Base-by-base conservation (phyloP, 2,888 invertebrate species). In the Drosophila kuntzei region DNA sequence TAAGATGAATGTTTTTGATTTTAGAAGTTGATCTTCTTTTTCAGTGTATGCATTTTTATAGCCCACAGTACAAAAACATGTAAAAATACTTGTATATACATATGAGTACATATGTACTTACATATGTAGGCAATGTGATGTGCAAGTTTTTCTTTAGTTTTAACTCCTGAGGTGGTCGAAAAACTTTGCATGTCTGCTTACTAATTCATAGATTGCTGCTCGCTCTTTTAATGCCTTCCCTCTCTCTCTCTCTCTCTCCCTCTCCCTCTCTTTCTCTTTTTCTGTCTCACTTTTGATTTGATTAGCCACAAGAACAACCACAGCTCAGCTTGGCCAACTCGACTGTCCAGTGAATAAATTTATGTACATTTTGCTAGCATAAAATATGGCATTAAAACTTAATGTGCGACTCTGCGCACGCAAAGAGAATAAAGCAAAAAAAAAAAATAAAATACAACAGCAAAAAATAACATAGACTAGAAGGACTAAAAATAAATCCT, bases 301-400 rank as follows among this genome's bases (percentile, higher is more conserved):
- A 88, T 88, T 85, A 80, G 75, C 46, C 46, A 55, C 69, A 55
- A 58, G 22, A 54, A 54, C 71, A 44, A 54, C 81, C 63, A 58
- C 59, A 64, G 47, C 49, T 41, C 27, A 65, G 53, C 60, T 53
- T 39, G 74, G 34, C 27, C 27, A 43, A 54, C 44, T 53, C 29
- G 34, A 39, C 61, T 57, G 76, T 41, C 58, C 63, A 70, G 57
- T 75, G 69, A 75, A 71, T 75, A 87, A 87, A 86, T 87, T 76
- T 85, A 85, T 85, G 84, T 63, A 86, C 78, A 86, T 88, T 85
- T 76, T 71, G 76, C 66, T 54, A 60, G 83, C 83, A 83, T 88
- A 84, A 84, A 86, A 86, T 84, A 86, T 88, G 87, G 87, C 84
- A 86, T 85, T 85, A 85, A 84, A 86, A 83, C 71, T 80, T 88